phyloP scores from a whole-genome alignment of 2,888 invertebrate genomes.

The Pachliopta kotzebuea region DNA sequence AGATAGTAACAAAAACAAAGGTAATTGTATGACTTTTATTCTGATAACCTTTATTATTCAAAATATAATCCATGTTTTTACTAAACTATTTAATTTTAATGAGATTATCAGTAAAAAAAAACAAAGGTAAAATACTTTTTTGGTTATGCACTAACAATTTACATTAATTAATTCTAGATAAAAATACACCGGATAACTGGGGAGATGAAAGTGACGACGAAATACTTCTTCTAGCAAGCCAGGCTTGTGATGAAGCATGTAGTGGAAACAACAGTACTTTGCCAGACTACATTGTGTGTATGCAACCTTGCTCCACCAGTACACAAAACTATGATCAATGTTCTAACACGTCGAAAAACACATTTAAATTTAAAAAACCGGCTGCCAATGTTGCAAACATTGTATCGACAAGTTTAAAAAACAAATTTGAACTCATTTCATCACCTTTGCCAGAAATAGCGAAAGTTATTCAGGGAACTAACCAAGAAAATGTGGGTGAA shows the following conservation, averaged over 20 bases:
- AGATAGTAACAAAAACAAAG: slow-evolving; percentile 51
- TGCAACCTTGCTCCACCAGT: slow-evolving; percentile 64
- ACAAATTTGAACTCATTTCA: slow-evolving; percentile 62
- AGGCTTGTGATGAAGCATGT: slow-evolving; percentile 68
- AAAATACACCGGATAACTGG: slow-evolving; percentile 52
- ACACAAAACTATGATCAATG: slow-evolving; percentile 53
- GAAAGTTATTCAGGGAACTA: slow-evolving; percentile 43
- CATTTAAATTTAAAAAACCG: slow-evolving; percentile 63
- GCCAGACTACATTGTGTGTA: slow-evolving; percentile 63
- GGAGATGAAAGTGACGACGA: slow-evolving; percentile 75
- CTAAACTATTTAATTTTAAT: neutral
- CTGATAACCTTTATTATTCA: neutral
- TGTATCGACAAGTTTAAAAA: slow-evolving; percentile 55
- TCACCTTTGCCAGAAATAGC: slow-evolving; percentile 66
- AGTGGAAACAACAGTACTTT: slow-evolving; percentile 40
- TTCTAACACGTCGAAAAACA: slow-evolving; percentile 54
- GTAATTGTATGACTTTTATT: slow-evolving; percentile 37
- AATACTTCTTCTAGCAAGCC: slow-evolving; percentile 69
- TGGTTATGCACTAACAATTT: neutral
- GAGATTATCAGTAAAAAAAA: neutral
- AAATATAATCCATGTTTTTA: too few relatives aligned
- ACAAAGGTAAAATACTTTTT: neutral
- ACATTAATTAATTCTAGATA: slow-evolving; percentile 36
- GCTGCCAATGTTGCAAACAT: slow-evolving; percentile 40
- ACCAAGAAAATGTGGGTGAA: slow-evolving; percentile 44